These are phyloP conservation scores for Microplitis manilae DNA, from an alignment of 2,888 invertebrate species.

Conservation along the genomic window DNA sequence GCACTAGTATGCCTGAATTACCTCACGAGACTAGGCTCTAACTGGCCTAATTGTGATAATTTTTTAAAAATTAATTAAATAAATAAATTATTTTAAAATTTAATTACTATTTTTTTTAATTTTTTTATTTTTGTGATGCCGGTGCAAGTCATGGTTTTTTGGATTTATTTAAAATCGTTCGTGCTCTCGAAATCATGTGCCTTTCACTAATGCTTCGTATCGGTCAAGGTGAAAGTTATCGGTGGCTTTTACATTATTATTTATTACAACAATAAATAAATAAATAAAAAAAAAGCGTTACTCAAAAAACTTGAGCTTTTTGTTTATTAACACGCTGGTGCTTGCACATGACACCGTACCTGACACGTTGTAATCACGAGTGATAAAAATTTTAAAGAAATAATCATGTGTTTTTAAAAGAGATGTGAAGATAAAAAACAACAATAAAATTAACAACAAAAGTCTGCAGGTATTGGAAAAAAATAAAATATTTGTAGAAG, in stretches of 20 bases:
- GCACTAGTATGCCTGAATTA: constrained; percentile 66
- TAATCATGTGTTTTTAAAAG: constrained; percentile 8
- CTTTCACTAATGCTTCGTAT: constrained; percentile 29
- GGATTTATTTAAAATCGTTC: background rate
- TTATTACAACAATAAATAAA: background rate
- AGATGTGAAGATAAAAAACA: background rate
- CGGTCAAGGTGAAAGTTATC: constrained; percentile 20
- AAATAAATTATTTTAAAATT: background rate
- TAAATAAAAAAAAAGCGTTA: no score
- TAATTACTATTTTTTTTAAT: background rate
- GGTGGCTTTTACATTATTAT: constrained; percentile 13
- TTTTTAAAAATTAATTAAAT: background rate
- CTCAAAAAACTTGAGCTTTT: background rate
- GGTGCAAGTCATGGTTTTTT: constrained; percentile 21
- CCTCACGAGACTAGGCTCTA: constrained; percentile 65
- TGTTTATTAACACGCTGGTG: constrained; percentile 7
- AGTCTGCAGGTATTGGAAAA: background rate
- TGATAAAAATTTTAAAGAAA: background rate
- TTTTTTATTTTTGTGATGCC: constrained; percentile 14
- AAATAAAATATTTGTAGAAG: background rate
- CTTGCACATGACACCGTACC: constrained; percentile 24
- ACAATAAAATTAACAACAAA: background rate
- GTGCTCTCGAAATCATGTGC: constrained; percentile 31
- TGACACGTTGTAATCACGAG: constrained; percentile 6
- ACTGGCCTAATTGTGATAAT: constrained; percentile 43